Evolutionary conservation across 2,113 vertebrate genomes (phyloP), one percentile per base, ranked within the genome.

Genomic region (Vidua chalybeata): DNA sequence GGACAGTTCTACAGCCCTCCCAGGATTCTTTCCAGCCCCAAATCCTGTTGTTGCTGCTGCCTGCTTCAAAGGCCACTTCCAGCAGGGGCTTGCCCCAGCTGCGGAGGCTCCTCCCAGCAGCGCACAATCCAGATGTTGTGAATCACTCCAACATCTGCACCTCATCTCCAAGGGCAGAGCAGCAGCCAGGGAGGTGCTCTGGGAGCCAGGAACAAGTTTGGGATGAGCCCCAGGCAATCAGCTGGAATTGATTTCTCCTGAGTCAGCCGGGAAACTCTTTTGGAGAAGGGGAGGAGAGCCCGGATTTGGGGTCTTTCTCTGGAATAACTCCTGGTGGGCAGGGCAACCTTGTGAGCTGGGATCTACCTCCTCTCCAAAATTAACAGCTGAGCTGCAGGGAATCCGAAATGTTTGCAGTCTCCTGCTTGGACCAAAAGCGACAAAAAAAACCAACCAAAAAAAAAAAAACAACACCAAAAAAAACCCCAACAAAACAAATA

Each of bases 401-500:
- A 93, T 95, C 97, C 37, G 92, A 90, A 83, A 75, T 94, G 72
- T 97, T 97, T 58, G 93, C 94, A 35, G 87, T 88, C 86, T 97
- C 94, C 92, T 94, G 81, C 51, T 78, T 52, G 46, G 93, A 97
- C 45, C 97, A 96, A 76, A 87, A 92, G 13, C 80, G 96, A 49
- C 48, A 93, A 72, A 55, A 55, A 26, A 19, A 13, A 18, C 41
- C 11, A 30, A 30, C 4, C 4, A 93, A 72, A 51, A 15, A n/a
- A 24, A 49, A 54, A 30, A 28, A 41, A 41, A 41, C 13, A n/a
- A n/a, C n/a, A n/a, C 41, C 9, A 26, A 16, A 30, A 35, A 35
- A 35, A 35, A 35, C n/a, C n/a, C n/a, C n/a, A n/a, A n/a, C n/a
- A n/a, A n/a, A n/a, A n/a, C n/a, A n/a, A n/a, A n/a, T n/a, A 30